Conservation (phyloP, 2,797 vertebrate genomes). For the Pogoniulus pusillus region DNA sequence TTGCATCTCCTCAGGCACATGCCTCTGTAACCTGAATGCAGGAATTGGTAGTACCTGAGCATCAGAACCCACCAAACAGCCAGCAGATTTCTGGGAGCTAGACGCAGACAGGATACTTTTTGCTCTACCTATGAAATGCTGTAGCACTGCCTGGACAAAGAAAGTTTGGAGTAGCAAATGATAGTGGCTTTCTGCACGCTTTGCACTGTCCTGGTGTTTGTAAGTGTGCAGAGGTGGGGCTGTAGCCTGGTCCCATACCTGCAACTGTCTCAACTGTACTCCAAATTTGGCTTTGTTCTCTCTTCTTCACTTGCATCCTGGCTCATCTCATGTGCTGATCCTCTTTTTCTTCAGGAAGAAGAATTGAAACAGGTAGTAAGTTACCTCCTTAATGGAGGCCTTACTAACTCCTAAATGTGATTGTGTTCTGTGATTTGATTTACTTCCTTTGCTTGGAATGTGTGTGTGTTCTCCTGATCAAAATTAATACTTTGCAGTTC, state of each 20-base stretch:
- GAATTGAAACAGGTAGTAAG: slow-evolving; percentile 90
- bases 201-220: not conserved
- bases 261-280: not conserved
- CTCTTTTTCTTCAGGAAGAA: slow-evolving; percentile 89
- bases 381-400: slow-evolving; percentile 71
- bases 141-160: not conserved
- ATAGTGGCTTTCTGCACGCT: not conserved
- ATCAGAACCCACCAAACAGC: not conserved
- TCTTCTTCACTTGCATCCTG: slow-evolving; percentile 27
- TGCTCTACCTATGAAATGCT: not conserved
- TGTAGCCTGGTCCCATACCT: not conserved
- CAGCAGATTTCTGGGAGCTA: not conserved
- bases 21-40: not conserved
- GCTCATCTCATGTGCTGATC: slow-evolving; percentile 72
- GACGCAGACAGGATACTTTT: not conserved
- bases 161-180: not conserved
- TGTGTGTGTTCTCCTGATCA: slow-evolving; percentile 64
- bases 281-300: slow-evolving; percentile 8
- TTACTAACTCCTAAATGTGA: slow-evolving; percentile 72
- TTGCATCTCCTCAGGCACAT: not conserved
- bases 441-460: slow-evolving; percentile 74
- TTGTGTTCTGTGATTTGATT: slow-evolving; percentile 63
- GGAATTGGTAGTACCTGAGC: not conserved
- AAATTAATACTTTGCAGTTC: slow-evolving; percentile 39
- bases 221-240: not conserved